These are phyloP conservation scores for Corythucha ciliata DNA, from an alignment of 2,888 invertebrate genomes.

Conservation along the genomic window DNA sequence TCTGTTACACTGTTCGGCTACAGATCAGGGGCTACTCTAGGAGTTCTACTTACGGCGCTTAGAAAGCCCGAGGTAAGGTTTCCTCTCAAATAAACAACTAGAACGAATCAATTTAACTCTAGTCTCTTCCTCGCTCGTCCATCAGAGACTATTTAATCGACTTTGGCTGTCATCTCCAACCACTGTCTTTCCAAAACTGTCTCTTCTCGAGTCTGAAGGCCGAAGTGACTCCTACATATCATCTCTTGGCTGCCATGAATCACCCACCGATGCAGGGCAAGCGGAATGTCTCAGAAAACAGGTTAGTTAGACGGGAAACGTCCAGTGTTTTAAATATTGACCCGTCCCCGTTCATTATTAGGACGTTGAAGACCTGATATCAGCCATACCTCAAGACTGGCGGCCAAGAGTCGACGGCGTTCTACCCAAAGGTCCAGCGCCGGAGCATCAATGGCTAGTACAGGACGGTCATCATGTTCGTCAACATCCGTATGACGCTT, in stretches of 20 bases:
- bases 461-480: conserved; percentile 61
- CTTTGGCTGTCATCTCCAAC: conserved; percentile 75
- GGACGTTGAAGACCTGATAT: conserved; percentile 49
- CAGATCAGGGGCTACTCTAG: conserved; percentile 73
- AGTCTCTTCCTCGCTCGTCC: conserved; percentile 34
- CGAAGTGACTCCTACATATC: conserved; percentile 48
- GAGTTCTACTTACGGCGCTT: conserved; percentile 54
- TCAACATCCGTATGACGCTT: conserved; percentile 47
- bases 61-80: conserved; percentile 30
- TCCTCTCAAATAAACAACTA: too few species aligned
- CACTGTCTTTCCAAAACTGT: conserved; percentile 59
- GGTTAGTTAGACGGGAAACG: conserved; percentile 17
- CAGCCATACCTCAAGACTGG: conserved; percentile 66
- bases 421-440: conserved; percentile 49
- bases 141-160: conserved; percentile 59
- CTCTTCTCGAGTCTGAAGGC: conserved; percentile 50
- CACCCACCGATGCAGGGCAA: conserved; percentile 47
- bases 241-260: conserved; percentile 41
- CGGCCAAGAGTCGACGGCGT: conserved; percentile 42
- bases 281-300: conserved; percentile 49
- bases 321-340: background rate
- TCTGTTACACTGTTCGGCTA: conserved; percentile 77
- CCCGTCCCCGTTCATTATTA: conserved; percentile 35
- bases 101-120: too few species aligned
- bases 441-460: conserved; percentile 63